phyloP scores from a whole-genome alignment of 2,113 vertebrate species.

The Dicrurus megarhynchus region DNA sequence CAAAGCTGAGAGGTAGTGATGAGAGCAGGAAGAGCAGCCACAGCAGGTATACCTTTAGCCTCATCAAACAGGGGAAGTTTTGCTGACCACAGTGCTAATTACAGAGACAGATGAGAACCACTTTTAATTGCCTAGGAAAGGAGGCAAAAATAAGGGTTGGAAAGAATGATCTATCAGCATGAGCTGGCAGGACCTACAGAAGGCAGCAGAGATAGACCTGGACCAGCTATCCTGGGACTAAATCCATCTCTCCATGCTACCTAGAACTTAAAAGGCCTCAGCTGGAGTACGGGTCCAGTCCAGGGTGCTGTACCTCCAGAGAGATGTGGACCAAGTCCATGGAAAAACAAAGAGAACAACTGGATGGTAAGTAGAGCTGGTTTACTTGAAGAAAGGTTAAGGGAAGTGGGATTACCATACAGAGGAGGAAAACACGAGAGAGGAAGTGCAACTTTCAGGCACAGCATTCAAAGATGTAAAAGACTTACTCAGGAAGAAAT shows the following conservation, averaged over 20 bases:
- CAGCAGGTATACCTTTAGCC: not conserved
- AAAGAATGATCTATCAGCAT: not conserved
- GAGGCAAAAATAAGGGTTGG: not conserved
- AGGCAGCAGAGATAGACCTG: not conserved
- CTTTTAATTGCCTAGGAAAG: not conserved
- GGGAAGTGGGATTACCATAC: not conserved
- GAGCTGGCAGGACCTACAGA: not conserved
- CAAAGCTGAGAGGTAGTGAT: not conserved
- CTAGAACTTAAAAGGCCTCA: not conserved
- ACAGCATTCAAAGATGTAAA: not conserved
- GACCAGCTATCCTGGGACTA: not conserved
- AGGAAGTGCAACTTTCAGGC: not conserved
- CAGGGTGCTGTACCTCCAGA: not conserved
- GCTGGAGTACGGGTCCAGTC: not conserved
- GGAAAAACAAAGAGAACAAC: not conserved
- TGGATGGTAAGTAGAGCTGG: not conserved
- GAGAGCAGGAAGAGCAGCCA: not conserved
- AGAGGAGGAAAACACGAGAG: fast-evolving
- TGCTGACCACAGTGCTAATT: not conserved
- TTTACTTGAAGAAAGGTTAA: not conserved
- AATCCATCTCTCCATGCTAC: not conserved
- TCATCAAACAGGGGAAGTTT: not conserved
- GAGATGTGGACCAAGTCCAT: not conserved
- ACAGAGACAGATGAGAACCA: not conserved
- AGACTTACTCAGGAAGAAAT: not conserved